phyloP scores from a whole-genome alignment of 1,140 invertebrate species.

The Brachionus angularis region DNA sequence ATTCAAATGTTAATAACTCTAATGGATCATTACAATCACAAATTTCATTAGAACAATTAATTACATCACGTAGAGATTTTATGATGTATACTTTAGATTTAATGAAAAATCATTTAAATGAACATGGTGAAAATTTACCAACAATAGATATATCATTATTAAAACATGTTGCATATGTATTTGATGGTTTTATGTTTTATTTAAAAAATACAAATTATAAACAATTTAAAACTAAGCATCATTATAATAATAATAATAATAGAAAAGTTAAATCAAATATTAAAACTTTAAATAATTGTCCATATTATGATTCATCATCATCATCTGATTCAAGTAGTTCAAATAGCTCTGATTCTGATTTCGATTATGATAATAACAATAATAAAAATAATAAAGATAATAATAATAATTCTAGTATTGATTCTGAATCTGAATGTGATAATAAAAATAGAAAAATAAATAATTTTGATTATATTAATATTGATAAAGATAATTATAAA shows the following conservation, averaged over 20 bases:
- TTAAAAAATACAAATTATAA: constrained; percentile 74
- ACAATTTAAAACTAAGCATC: no score
- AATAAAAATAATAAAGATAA: constrained; percentile 58
- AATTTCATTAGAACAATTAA: neutral
- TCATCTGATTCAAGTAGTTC: no score
- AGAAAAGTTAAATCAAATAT: no score
- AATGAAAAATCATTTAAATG: constrained; percentile 87
- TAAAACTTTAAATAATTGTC: no score
- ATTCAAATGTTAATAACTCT: neutral
- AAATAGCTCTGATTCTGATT: no score
- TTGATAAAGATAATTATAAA: neutral
- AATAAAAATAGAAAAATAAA: neutral
- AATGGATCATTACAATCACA: neutral
- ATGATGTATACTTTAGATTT: constrained; percentile 89
- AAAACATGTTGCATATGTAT: constrained; percentile 84
- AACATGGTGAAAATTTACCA: constrained; percentile 89
- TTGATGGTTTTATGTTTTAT: constrained; percentile 92
- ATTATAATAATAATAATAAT: no score
- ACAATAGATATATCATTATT: constrained; percentile 82
- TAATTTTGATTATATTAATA: neutral
- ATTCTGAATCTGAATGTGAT: neutral
- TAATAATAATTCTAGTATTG: constrained; percentile 52
- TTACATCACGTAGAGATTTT: constrained; percentile 75
- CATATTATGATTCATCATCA: no score
- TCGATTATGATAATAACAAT: constrained; percentile 67